phyloP scores from a whole-genome alignment of 2,888 invertebrate genomes.

The Villa cingulata region DNA sequence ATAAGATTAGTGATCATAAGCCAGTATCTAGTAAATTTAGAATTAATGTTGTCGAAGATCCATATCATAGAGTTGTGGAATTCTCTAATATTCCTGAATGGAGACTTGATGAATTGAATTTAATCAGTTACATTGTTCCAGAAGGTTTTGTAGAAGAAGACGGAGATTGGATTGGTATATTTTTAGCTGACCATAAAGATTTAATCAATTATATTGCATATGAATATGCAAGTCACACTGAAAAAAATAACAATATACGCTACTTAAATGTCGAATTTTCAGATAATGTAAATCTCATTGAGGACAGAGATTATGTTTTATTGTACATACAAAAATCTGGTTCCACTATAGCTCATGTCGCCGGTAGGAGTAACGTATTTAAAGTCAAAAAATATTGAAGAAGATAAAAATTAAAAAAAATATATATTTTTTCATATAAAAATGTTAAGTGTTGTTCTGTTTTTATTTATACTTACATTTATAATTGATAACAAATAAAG shows the following conservation, averaged over 20 bases:
- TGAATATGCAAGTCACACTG: slow-evolving; percentile 45
- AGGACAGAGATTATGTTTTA: slow-evolving; percentile 28
- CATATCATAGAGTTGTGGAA: slow-evolving; percentile 51
- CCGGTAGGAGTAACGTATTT: slow-evolving; percentile 31
- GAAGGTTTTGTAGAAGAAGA: slow-evolving; percentile 39
- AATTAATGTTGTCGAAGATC: slow-evolving; percentile 56
- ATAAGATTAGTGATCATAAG: slow-evolving; percentile 81
- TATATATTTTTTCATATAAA: background rate
- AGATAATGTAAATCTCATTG: slow-evolving; percentile 29
- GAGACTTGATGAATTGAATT: slow-evolving; percentile 54
- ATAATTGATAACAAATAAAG: too few relatives aligned
- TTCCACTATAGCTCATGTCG: slow-evolving; percentile 31
- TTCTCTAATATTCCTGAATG: slow-evolving; percentile 56
- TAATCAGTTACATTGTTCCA: slow-evolving; percentile 31
- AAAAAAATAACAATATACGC: slow-evolving; percentile 22
- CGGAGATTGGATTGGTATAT: slow-evolving; percentile 85
- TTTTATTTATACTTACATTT: too few relatives aligned
- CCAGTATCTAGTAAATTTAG: slow-evolving; percentile 74
- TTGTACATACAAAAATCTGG: slow-evolving; percentile 36
- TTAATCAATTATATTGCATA: slow-evolving; percentile 74
- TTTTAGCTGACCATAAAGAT: slow-evolving; percentile 62
- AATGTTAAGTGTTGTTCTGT: too few relatives aligned
- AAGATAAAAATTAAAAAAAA: background rate
- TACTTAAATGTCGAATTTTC: slow-evolving; percentile 30
- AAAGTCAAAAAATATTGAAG: slow-evolving; percentile 21